Evolutionary conservation across 2,113 vertebrate species (phyloP).

Genomic region (Syngnathoides biaculeatus): DNA sequence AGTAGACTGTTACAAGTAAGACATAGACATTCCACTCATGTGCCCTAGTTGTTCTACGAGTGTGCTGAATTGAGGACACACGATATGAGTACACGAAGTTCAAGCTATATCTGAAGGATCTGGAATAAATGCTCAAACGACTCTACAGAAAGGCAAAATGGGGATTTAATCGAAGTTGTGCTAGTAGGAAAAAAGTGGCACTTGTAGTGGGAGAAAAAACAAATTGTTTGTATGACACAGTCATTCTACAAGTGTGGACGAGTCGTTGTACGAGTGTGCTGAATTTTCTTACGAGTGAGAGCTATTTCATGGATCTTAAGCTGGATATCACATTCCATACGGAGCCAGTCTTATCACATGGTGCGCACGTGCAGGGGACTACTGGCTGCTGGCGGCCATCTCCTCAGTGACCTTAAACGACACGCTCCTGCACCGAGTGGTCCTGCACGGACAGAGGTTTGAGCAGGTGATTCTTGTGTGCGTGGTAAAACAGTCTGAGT

Average conservation of each 20-base stretch:
- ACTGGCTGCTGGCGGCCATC: slow-evolving; percentile 76
- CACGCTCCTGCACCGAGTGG: slow-evolving; percentile 79
- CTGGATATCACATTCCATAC: neutral
- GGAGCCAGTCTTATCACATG: neutral
- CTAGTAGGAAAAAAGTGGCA: too few relatives aligned
- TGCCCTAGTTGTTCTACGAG: too few relatives aligned
- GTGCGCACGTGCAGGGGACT: slow-evolving; percentile 61
- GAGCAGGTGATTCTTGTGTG: slow-evolving; percentile 54
- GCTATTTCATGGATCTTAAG: neutral
- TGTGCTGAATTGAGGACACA: too few relatives aligned
- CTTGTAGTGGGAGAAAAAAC: too few relatives aligned
- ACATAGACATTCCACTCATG: too few relatives aligned
- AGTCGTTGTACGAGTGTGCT: neutral
- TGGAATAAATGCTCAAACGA: too few relatives aligned
- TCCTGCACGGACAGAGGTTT: slow-evolving; percentile 86
- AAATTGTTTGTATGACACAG: neutral
- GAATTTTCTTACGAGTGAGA: neutral
- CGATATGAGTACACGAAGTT: too few relatives aligned
- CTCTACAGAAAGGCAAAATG: too few relatives aligned
- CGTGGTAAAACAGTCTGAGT: neutral
- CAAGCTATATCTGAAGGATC: too few relatives aligned
- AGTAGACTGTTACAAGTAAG: too few relatives aligned
- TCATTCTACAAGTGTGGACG: neutral
- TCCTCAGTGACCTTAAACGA: slow-evolving; percentile 74
- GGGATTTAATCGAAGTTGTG: too few relatives aligned